Evolutionary conservation across 2,888 invertebrate species (phyloP), one percentile per base, ranked within the genome.

Genomic region (Drosophila kanekoi): DNA sequence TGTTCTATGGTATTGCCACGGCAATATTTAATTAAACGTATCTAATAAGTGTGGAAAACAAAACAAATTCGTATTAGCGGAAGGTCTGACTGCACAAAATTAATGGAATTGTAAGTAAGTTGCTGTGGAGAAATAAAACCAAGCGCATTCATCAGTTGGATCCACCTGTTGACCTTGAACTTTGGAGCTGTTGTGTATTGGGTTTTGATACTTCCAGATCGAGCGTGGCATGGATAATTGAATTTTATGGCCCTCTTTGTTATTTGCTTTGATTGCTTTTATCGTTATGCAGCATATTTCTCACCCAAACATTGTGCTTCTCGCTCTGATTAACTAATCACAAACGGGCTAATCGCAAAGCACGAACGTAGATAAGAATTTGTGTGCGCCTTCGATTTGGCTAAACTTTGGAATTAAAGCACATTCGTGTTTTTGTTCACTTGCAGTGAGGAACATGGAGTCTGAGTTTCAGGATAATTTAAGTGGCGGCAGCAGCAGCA

Each of bases 381-480:
- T n/a, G 41, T 33, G 1, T 33, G 47, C 13, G 0, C 35, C 35
- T 45, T 58, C 32, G 13, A 53, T 45, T 35, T 8, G 28, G 37
- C 56, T 87, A 74, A 78, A 85, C 79, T 87, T 82, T 82, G 70
- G 75, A 85, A 79, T 66, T 63, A 44, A 54, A 23, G 45, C 63
- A 43, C 62, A 75, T 66, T 85, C 48, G 13, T 48, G 9, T 20
- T 61, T 60, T 47, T 45, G 35, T 37, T 48, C 38, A 18, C 45
- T 60, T 72, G 18, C 60, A 87, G 82, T 54, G 43, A 32, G 41
- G 56, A 86, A 13, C 62, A 83, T 75, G 75, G 79, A 75, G 13
- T 59, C 53, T 6, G 79, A 40, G 1, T 40, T 47, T 28, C 59
- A 49, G 44, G 78, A 78, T 35, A 57, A 49, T 51, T 40, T 20